Conservation (phyloP, 2,888 invertebrate species). For the Eupeodes latifasciatus region DNA sequence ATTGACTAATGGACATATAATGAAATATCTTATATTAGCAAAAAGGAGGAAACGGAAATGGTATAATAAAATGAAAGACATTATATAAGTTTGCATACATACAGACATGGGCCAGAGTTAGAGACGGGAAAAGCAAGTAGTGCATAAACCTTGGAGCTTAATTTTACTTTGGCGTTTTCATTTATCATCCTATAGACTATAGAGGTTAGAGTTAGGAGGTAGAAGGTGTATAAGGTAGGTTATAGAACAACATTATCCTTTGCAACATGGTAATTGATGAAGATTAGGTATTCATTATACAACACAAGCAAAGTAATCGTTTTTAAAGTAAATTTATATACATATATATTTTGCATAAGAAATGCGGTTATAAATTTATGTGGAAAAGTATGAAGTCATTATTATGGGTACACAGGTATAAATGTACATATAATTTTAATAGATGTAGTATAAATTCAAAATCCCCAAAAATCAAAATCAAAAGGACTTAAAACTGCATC, state of each 20-base stretch:
- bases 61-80: constrained; percentile 42
- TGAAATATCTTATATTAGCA: constrained; percentile 49
- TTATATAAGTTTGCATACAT: constrained; percentile 27
- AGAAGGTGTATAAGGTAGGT: neutral
- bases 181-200: constrained; percentile 23
- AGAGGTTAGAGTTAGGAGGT: neutral
- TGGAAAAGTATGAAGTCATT: constrained; percentile 26
- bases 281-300: constrained; percentile 41
- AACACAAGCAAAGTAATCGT: constrained; percentile 20
- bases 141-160: constrained; percentile 34
- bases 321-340: constrained; percentile 11
- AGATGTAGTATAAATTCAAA: no score
- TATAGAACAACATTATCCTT: constrained; percentile 4
- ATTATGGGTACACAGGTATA: neutral
- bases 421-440: neutral
- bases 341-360: constrained; percentile 1
- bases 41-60: constrained; percentile 36
- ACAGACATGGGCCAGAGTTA: neutral
- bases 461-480: no score
- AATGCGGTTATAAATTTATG: constrained; percentile 20
- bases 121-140: neutral
- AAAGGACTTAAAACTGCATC: no score
- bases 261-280: constrained; percentile 49
- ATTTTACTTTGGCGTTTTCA: constrained; percentile 48
- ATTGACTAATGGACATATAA: constrained; percentile 54